Evolutionary conservation across 1,140 invertebrate genomes (phyloP).

Genomic region (Scaptodrosophila lebanonensis): DNA sequence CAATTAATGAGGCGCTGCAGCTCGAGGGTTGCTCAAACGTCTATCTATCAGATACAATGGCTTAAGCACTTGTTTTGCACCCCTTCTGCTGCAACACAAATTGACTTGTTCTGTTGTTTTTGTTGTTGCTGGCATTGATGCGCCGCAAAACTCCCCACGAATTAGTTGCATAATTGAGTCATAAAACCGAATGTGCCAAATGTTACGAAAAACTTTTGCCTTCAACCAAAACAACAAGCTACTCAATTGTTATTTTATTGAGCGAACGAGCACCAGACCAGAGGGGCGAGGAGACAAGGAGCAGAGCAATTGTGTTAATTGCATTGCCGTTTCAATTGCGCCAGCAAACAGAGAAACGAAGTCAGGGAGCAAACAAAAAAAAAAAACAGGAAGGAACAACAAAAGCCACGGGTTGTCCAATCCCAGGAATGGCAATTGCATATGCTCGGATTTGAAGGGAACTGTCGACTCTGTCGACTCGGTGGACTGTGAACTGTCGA

Average conservation of each 20-base stretch:
- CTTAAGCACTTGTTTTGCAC: background rate
- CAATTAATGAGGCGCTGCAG: conserved; percentile 50
- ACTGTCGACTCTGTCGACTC: background rate
- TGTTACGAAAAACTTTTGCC: conserved; percentile 52
- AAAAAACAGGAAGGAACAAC: too few relatives aligned
- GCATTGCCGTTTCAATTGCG: conserved; percentile 49
- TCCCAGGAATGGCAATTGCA: conserved; percentile 42
- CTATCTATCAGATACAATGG: conserved; percentile 26
- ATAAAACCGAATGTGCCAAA: conserved; percentile 76
- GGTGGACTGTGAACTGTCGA: background rate
- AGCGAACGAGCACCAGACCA: conserved; percentile 5
- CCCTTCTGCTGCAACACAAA: conserved; percentile 31
- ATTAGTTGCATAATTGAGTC: conserved; percentile 70
- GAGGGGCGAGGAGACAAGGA: conserved; percentile 6
- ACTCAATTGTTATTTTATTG: conserved; percentile 4
- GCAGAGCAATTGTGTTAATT: conserved; percentile 72
- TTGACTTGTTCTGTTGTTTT: conserved; percentile 42
- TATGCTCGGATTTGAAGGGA: conserved; percentile 56
- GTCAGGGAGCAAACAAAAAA: too few relatives aligned
- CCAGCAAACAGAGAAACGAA: too few relatives aligned
- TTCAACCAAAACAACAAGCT: conserved; percentile 2
- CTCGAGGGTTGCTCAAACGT: conserved; percentile 23
- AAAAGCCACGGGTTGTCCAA: conserved; percentile 49
- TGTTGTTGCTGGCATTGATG: background rate
- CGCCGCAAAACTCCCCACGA: conserved; percentile 53